Evolutionary conservation across 2,797 vertebrate genomes (phyloP), one percentile per base, ranked within the genome.

Genomic region (Pipistrellus pygmaeus): DNA sequence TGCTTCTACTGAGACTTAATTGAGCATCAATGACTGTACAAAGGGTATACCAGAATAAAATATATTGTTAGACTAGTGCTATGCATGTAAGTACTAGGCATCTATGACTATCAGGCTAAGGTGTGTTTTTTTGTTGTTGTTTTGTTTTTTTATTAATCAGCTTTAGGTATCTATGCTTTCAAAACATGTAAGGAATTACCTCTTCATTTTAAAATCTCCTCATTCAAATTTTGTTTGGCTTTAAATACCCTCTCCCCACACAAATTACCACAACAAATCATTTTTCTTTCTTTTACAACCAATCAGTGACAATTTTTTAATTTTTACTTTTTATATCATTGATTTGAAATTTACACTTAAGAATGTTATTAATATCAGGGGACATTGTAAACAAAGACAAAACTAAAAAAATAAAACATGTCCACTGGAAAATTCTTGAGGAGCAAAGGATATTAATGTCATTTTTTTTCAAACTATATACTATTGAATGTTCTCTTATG

Each of bases 401-500:
- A 62, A 11, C 1, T 57, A 44, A 77, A 72, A 75, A 91, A 35
- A 72, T 30, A 69, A 95, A 92, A 21, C 30, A 72, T 84, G 92
- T 83, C 55, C 41, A n/a, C 25, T 80, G 66, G 75, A 60, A 84
- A 69, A n/a, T 18, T 92, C 2, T 76, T 1, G 6, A 66, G 6
- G 14, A 5, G 72, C 20, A 69, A 41, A 76, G 11, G n/a, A 41
- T 25, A 76, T 41, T 48, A 60, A 3, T 73, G 17, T 32, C 3
- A 5, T 13, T 62, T 88, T 85, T 48, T 48, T 95, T 96, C 93
- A 62, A 97, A 96, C 69, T 57, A 60, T 94, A 77, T 87, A 41
- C 68, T 94, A 88, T 44, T 20, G 53, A 89, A 89, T 83, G 18
- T 83, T 96, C 88, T 98, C 88, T 98, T 98, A 95, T 96, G 89